Evolutionary conservation across 2,113 vertebrate genomes (phyloP), one percentile per base, ranked within the genome.

Genomic region (Oryctolagus cuniculus): DNA sequence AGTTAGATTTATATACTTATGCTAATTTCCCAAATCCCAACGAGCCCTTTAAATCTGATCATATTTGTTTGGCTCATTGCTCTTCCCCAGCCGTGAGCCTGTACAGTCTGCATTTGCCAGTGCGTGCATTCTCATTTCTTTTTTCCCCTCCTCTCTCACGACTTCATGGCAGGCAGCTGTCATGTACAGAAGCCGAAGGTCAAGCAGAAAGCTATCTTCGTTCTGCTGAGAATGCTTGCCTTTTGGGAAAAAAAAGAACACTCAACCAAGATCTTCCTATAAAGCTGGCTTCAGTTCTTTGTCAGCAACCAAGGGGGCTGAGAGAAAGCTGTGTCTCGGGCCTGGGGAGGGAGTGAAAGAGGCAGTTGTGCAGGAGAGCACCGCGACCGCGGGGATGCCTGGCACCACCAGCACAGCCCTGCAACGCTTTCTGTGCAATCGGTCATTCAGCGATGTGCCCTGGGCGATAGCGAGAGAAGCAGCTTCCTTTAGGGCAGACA

Each of bases 11-110:
- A 81, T 87, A 69, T 72, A 89, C 58, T 84, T 74, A 95, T 6
- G 63, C 67, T 96, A 80, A 96, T 51, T 58, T 64, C 55, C 67
- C 36, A 82, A 95, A 72, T 91, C 87, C 67, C 94, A 21, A 44
- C 44, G 94, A 91, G 84, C 55, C 53, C 79, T 96, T 92, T 90
- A 67, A 80, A 92, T 92, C 69, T 91, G 88, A 95, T 90, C 93
- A 44, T 95, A 95, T 49, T 95, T 96, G 87, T 78, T 88, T 89
- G 79, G 89, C 34, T 94, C 82, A 31, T 27, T 80, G 84, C 63
- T 96, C 96, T 74, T 29, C 38, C 66, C 55, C 3, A 44, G 70
- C 58, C 5, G 0, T 9, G 61, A 95, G 81, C 25, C 38, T 55
- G 58, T 13, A 27, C n/a, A 70, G 63, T 25, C 73, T 92, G 81